Percentiles rank a stretch among this genome's conserved stretches.
These are phyloP conservation scores for Caradrina kadenii DNA, from an alignment of 2,888 invertebrate species.

Conservation along the genomic window DNA sequence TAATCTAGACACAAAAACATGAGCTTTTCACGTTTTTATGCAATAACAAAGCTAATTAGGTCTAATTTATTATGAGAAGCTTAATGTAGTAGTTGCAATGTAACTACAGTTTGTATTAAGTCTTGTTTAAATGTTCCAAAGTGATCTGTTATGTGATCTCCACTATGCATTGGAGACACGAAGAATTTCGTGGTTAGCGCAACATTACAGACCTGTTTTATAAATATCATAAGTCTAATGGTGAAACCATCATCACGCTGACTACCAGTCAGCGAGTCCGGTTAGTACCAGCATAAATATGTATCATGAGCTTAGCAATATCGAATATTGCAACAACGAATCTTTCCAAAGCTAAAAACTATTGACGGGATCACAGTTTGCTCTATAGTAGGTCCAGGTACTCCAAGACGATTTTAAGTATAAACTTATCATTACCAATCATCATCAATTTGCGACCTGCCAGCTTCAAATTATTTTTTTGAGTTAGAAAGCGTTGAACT, in stretches of 20 bases:
- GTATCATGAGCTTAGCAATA: too few relatives aligned
- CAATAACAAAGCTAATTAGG: background rate
- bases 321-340: background rate
- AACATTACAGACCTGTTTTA: too few relatives aligned
- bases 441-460: constrained; percentile 1
- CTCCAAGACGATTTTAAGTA: background rate
- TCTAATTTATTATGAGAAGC: too few relatives aligned
- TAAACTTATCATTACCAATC: background rate
- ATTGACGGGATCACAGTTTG: background rate
- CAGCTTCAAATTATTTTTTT: background rate
- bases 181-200: background rate
- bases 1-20: background rate
- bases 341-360: background rate
- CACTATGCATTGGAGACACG: constrained; percentile 1
- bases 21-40: background rate
- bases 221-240: too few relatives aligned
- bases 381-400: too few relatives aligned
- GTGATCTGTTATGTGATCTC: background rate
- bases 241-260: background rate
- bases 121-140: constrained; percentile 10
- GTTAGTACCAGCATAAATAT: too few relatives aligned
- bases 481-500: background rate
- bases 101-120: too few relatives aligned
- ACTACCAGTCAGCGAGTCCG: too few relatives aligned
- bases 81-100: too few relatives aligned